Percentiles rank a stretch among this genome's conserved stretches.
phyloP scores from a whole-genome alignment of 2,888 invertebrate species.

The Germaria angustata region DNA sequence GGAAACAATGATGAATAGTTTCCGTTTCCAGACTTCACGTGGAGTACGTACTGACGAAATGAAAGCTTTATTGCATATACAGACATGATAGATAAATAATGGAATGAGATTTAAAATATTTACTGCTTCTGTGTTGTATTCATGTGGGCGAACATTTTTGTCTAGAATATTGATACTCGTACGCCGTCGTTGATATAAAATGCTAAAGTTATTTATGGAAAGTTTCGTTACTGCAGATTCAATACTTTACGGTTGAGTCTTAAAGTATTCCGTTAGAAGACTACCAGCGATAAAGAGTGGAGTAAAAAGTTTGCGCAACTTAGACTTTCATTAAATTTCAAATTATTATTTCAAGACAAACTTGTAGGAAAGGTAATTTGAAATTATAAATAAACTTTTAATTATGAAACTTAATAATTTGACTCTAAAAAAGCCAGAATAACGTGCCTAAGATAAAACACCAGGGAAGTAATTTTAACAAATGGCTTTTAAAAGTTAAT shows the following conservation, averaged over 20 bases:
- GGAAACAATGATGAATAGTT: constrained; percentile 44
- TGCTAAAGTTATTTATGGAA: constrained; percentile 27
- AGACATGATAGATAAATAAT: background rate
- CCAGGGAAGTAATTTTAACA: no score
- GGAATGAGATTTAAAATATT: background rate
- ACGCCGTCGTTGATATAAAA: background rate
- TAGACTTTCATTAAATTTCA: background rate
- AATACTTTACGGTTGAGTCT: background rate
- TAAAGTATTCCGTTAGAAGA: no score
- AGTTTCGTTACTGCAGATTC: background rate
- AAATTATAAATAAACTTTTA: background rate
- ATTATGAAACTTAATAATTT: background rate
- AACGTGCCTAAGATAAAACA: no score
- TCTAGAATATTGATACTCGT: background rate
- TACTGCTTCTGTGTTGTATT: background rate
- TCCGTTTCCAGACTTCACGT: constrained; percentile 33
- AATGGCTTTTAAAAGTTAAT: no score
- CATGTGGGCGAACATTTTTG: background rate
- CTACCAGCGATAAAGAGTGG: background rate
- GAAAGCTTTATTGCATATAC: background rate
- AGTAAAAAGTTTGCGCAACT: background rate
- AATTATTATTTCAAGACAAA: background rate
- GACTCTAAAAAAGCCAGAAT: no score
- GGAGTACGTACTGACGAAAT: background rate
- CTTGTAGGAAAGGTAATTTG: background rate